Evolutionary conservation across 2,113 vertebrate genomes (phyloP).

Genomic region (Plestiodon gilberti): DNA sequence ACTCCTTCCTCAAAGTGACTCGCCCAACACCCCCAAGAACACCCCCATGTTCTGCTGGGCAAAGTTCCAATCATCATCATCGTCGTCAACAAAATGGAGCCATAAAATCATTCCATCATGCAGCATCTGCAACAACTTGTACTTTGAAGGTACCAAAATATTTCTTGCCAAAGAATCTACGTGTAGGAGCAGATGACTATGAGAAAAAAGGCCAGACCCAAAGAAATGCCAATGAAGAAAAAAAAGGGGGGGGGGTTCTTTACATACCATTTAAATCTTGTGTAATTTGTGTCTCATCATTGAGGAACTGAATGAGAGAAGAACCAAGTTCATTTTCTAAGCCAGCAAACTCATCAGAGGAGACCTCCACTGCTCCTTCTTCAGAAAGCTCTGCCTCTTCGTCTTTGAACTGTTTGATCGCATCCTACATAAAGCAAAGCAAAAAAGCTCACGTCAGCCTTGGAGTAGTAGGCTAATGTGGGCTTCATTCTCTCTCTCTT

Average conservation of each 20-base stretch:
- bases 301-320: constrained; percentile 85
- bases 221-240: accelerated
- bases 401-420: constrained; percentile 83
- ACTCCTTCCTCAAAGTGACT: too few relatives aligned
- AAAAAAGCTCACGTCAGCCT: neutral
- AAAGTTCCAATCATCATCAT: too few relatives aligned
- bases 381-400: constrained; percentile 88
- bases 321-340: constrained; percentile 73
- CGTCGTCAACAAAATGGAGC: too few relatives aligned
- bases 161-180: neutral
- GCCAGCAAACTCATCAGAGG: constrained; percentile 85
- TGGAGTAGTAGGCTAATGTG: too few relatives aligned
- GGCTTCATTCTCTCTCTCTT: neutral
- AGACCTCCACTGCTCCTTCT: constrained; percentile 74
- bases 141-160: too few relatives aligned
- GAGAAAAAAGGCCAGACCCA: neutral
- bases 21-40: too few relatives aligned
- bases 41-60: too few relatives aligned
- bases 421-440: constrained; percentile 58
- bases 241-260: neutral
- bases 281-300: constrained; percentile 79
- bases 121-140: too few relatives aligned
- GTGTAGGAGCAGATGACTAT: neutral
- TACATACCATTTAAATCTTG: constrained; percentile 84
- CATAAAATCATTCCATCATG: too few relatives aligned